Base-by-base conservation (phyloP, 2,113 vertebrate genomes). In the Alligator mississippiensis region DNA sequence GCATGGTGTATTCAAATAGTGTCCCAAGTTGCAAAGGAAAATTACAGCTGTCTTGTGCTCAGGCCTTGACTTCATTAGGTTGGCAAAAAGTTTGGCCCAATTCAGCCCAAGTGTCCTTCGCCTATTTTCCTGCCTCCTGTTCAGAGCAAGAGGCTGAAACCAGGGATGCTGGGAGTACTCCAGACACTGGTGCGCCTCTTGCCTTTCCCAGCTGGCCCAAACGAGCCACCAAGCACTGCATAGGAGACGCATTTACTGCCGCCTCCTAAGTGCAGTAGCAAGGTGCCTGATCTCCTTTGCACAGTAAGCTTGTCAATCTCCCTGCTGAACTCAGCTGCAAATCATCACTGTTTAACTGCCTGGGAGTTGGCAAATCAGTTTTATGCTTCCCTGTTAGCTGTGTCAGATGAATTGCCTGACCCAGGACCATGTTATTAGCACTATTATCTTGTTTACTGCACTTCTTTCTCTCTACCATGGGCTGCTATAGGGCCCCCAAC, bases 361-460 rank as follows among this genome's bases (percentile, higher is more conserved):
- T 85, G 88, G 63, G 30, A 61, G 57, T 16, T 28, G 28, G 64
- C 28, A 17, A 66, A 66, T 63, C 63, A 1, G 27, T 64, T 64
- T 64, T 64, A 15, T 28, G 63, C 28, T 27, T 66, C 64, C 18
- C 27, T 57, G 91, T 97, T 84, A 96, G 19, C 88, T 0, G 1
- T 74, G 88, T 75, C 63, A 76, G 96, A 97, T 96, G 88, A 77
- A 94, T 96, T 94, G 10, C 94, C 90, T 8, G 8, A 58, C 80
- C 74, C 54, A 54, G 63, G 63, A 77, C 55, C 85, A 80, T 74
- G 25, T 94, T 77, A 95, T 95, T 90, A 94, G 63, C 34, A 75
- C 12, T 80, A 90, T 96, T 93, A 96, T 75, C 86, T 90, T 94
- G 86, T 93, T 96, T 96, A 92, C 63, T 59, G 86, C 25, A n/a